phyloP scores from a whole-genome alignment of 2,797 vertebrate species.

The Microctenopoma stevenorrisi region DNA sequence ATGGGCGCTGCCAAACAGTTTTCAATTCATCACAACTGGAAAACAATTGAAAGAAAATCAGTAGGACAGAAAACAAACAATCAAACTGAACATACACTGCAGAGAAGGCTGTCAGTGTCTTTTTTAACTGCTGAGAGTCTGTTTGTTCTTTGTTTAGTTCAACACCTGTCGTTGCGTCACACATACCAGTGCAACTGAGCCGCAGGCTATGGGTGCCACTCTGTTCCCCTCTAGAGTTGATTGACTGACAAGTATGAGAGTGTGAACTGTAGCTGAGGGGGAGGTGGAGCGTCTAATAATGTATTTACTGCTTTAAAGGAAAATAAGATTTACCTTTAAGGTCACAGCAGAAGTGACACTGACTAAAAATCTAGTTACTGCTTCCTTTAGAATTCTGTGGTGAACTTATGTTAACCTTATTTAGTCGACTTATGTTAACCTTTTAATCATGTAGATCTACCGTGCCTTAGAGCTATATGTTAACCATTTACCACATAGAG shows the following conservation, averaged over 20 bases:
- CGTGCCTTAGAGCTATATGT: no score
- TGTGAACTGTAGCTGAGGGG: slow-evolving; percentile 8
- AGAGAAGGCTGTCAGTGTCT: background rate
- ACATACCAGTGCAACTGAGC: slow-evolving; percentile 19
- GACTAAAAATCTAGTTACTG: slow-evolving; percentile 1
- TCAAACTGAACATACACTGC: background rate
- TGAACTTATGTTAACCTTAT: no score
- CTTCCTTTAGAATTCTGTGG: background rate
- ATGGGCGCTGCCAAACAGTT: slow-evolving; percentile 2
- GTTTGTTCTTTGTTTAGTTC: slow-evolving; percentile 19
- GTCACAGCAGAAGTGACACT: background rate
- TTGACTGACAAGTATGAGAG: slow-evolving; percentile 13
- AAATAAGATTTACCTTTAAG: background rate
- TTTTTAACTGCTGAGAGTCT: slow-evolving; percentile 5
- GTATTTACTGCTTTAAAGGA: background rate
- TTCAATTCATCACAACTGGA: slow-evolving; percentile 19
- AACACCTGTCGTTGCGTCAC: slow-evolving; percentile 12
- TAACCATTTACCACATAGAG: no score
- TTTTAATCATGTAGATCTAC: no score
- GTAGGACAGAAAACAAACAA: background rate
- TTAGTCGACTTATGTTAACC: no score
- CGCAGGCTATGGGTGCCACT: slow-evolving; percentile 17
- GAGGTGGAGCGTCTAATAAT: background rate
- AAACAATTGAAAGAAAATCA: slow-evolving; percentile 7
- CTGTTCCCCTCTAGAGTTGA: slow-evolving; percentile 18